Evolutionary conservation across 2,797 vertebrate species (phyloP), one percentile per base, ranked within the genome.

Genomic region (Centroberyx gerrardi): DNA sequence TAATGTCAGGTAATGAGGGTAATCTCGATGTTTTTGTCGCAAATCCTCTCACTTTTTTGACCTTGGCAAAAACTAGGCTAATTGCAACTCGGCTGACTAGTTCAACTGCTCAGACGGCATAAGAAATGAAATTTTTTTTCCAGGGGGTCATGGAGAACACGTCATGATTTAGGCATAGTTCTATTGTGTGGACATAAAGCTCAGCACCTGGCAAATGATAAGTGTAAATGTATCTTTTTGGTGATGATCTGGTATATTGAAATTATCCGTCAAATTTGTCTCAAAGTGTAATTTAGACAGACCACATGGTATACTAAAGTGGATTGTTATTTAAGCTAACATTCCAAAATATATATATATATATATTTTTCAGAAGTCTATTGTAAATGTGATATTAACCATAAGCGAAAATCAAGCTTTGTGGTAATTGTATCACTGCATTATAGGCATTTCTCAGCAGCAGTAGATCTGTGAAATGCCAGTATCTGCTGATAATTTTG

Each of bases 11-110:
- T 83, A 85, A 87, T 82, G 79, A 86, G 87, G 78, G 38, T 90
- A 88, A 88, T 91, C 87, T 87, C 28, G n/a, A 74, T 63, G 54
- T 52, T 64, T 79, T 81, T 68, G 46, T 74, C 58, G 36, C 46
- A 78, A 90, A 86, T 86, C 72, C 46, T 60, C 54, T 70, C 53
- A 22, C 22, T 9, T 18, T n/a, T 69, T 72, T 73, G 74, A 64
- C 56, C 67, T 31, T 38, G 38, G 55, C 17, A 79, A 74, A 73
- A 72, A 66, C 27, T 3, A 76, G 58, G 69, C 28, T 81, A 65
- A 74, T 69, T 65, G 49, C 54, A 77, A 63, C 31, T 73, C 33
- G 62, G 58, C 62, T 58, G 64, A 76, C 46, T 12, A 14, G 31
- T 42, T 72, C 14, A 46, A 76, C 58, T 62, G 5, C 14, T 68